These are phyloP conservation scores for Euclidia mi DNA, from an alignment of 2,888 invertebrate species.

Conservation along the genomic window DNA sequence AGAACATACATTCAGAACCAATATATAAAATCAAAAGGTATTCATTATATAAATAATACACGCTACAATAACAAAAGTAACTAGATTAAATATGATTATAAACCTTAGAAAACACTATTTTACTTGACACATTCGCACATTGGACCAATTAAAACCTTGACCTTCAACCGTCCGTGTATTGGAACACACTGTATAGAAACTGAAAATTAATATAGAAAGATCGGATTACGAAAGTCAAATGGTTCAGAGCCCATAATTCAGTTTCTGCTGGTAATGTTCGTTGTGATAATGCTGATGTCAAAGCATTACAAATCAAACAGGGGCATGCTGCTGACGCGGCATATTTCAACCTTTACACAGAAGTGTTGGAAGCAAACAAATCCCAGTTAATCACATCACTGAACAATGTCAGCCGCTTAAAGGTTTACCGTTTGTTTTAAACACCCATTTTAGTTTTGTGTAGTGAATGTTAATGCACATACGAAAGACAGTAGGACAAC, in stretches of 20 bases:
- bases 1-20: too few species aligned
- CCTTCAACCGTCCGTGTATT: too few species aligned
- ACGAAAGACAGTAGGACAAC: constrained; percentile 26
- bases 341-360: constrained; percentile 14
- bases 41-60: too few species aligned
- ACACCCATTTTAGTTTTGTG: constrained; percentile 51
- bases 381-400: constrained; percentile 39
- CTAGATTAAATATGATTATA: too few species aligned
- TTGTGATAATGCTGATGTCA: constrained; percentile 1
- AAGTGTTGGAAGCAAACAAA: constrained; percentile 34
- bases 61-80: too few species aligned
- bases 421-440: constrained; percentile 50
- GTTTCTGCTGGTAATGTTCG: neutral
- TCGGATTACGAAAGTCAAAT: too few species aligned
- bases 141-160: too few species aligned
- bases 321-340: constrained; percentile 15
- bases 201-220: too few species aligned
- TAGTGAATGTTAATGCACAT: constrained; percentile 17
- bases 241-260: neutral
- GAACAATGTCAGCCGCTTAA: constrained; percentile 44
- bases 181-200: too few species aligned
- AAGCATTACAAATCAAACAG: constrained; percentile 20
- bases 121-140: too few species aligned
- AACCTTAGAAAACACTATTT: too few species aligned
- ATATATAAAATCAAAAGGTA: too few species aligned